These are phyloP conservation scores for Drosophila neonasuta DNA, from an alignment of 2,888 invertebrate genomes.

Conservation along the genomic window DNA sequence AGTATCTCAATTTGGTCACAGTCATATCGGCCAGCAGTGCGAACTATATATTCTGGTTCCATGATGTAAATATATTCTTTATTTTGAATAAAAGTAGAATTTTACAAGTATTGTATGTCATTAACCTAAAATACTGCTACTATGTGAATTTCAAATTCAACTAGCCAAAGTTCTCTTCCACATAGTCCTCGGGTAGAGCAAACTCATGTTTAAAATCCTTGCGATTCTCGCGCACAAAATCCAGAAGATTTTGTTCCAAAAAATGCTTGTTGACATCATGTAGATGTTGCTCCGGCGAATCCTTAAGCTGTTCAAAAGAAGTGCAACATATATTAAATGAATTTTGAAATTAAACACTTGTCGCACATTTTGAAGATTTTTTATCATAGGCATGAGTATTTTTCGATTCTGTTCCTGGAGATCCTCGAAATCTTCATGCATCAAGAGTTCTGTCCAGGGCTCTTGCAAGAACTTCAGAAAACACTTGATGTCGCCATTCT, in stretches of 20 bases:
- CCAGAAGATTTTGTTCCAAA: slow-evolving; percentile 50
- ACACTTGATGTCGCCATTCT: slow-evolving; percentile 49
- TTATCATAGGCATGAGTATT: slow-evolving; percentile 38
- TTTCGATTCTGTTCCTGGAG: slow-evolving; percentile 52
- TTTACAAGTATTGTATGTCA: slow-evolving; percentile 11
- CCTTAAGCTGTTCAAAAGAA: slow-evolving; percentile 4
- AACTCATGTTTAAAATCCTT: slow-evolving; percentile 51
- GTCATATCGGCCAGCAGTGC: slow-evolving; percentile 41
- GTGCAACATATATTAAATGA: not conserved
- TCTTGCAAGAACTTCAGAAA: slow-evolving; percentile 72
- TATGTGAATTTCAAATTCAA: not conserved
- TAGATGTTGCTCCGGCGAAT: not conserved
- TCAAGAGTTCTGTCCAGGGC: slow-evolving; percentile 70
- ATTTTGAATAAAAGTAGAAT: not conserved
- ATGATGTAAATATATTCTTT: slow-evolving; percentile 30
- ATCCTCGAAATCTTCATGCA: slow-evolving; percentile 69
- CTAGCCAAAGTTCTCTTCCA: not conserved
- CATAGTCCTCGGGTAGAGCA: slow-evolving; percentile 62
- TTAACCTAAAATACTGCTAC: not conserved
- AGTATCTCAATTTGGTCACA: slow-evolving; percentile 31
- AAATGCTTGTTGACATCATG: slow-evolving; percentile 45
- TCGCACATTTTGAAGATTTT: not conserved
- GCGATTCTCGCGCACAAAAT: slow-evolving; percentile 56
- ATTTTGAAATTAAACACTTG: not conserved
- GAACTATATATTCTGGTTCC: slow-evolving; percentile 32